Evolutionary conservation across 2,797 vertebrate species (phyloP).

Genomic region (Knipowitschia caucasica): DNA sequence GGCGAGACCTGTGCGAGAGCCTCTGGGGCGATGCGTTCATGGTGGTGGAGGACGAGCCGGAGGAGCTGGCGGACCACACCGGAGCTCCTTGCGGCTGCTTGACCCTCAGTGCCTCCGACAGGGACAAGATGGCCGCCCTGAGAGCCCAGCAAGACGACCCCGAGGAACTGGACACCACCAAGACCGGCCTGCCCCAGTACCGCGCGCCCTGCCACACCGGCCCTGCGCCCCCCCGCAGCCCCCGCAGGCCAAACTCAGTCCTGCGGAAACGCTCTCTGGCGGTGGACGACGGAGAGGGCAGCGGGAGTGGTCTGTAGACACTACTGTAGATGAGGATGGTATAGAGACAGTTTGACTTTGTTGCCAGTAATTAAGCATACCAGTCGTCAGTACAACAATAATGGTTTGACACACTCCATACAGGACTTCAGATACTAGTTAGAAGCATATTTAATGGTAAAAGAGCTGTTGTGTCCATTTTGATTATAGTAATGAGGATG

Average conservation of each 20-base stretch:
- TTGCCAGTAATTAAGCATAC: slow-evolving; percentile 36
- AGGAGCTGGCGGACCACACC: slow-evolving; percentile 41
- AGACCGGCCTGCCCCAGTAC: slow-evolving; percentile 69
- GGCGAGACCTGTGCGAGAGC: slow-evolving; percentile 80
- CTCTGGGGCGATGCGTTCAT: slow-evolving; percentile 76
- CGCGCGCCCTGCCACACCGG: slow-evolving; percentile 61
- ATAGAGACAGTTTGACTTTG: slow-evolving; percentile 29
- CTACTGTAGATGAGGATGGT: background rate
- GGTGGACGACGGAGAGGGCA: slow-evolving; percentile 73
- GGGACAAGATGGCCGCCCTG: slow-evolving; percentile 72
- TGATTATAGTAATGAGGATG: too few species aligned
- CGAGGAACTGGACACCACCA: slow-evolving; percentile 76
- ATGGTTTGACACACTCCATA: slow-evolving; percentile 17
- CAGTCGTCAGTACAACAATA: slow-evolving; percentile 27
- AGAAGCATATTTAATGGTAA: background rate
- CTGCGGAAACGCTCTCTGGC: slow-evolving; percentile 67
- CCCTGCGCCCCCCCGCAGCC: slow-evolving; percentile 48
- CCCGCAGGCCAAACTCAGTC: slow-evolving; percentile 48
- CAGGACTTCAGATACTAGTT: background rate
- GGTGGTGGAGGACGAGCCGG: slow-evolving; percentile 69
- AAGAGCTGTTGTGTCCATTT: background rate
- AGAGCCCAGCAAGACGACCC: slow-evolving; percentile 71
- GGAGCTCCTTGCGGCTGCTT: slow-evolving; percentile 75
- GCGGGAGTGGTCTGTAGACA: slow-evolving; percentile 80
- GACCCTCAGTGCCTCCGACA: slow-evolving; percentile 71